Conservation (phyloP, 1,140 invertebrate species). For the Atta colombica region DNA sequence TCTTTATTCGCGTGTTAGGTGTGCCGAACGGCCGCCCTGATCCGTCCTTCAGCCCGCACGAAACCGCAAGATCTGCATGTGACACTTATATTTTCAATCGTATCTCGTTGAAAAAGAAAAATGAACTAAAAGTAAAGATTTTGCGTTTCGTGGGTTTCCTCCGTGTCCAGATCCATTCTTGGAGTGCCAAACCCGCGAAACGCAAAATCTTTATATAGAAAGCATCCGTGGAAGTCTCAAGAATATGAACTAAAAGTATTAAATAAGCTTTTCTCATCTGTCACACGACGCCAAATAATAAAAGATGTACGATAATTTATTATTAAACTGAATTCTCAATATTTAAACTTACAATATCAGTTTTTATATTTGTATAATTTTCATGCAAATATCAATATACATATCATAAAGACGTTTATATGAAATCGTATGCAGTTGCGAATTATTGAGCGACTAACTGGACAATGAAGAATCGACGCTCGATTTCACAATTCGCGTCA, state of each 20-base stretch:
- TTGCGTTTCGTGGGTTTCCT: too few relatives aligned
- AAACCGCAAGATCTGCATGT: conserved; percentile 15
- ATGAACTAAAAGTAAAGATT: not conserved
- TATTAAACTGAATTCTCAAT: not conserved
- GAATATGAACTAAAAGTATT: not conserved
- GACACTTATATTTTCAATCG: conserved; percentile 21
- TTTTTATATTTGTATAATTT: not conserved
- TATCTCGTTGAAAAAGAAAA: not conserved
- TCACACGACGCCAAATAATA: not conserved
- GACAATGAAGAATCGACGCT: not conserved
- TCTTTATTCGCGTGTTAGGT: conserved; percentile 72
- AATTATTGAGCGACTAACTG: not conserved
- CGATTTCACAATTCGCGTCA: not conserved
- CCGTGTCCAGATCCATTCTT: too few relatives aligned
- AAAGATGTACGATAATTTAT: conserved; percentile 1
- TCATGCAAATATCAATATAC: not conserved
- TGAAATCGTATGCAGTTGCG: not conserved
- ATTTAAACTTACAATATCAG: not conserved
- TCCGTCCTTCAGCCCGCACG: conserved; percentile 35
- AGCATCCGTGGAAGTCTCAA: too few relatives aligned
- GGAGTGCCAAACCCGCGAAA: too few relatives aligned
- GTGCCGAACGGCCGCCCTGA: conserved; percentile 60
- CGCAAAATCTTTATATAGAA: too few relatives aligned
- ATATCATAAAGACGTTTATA: not conserved
- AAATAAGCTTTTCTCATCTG: not conserved